Conservation (phyloP, 2,888 invertebrate species). For the Drosophila aldrichi region DNA sequence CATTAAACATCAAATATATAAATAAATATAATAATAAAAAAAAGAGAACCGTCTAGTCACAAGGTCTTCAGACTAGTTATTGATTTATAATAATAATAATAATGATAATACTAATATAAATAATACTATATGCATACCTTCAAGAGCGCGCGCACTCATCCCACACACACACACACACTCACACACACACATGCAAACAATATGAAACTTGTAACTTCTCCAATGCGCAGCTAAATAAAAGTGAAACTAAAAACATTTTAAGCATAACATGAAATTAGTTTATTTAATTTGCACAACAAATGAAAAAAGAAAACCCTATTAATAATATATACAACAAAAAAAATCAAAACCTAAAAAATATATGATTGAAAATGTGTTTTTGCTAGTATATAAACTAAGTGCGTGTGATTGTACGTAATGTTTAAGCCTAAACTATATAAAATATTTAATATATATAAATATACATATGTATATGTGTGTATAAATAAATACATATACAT, state of each 20-base stretch:
- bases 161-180: slow-evolving; percentile 31
- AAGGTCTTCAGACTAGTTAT: slow-evolving; percentile 84
- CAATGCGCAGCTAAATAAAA: slow-evolving; percentile 45
- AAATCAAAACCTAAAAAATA: slow-evolving; percentile 5
- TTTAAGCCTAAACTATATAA: slow-evolving; percentile 59
- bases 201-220: slow-evolving; percentile 40
- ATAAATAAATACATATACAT: slow-evolving; percentile 23
- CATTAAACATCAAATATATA: slow-evolving; percentile 42
- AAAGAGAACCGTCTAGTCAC: slow-evolving; percentile 80
- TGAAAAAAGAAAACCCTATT: slow-evolving; percentile 1
- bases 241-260: slow-evolving; percentile 4
- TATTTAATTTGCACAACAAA: slow-evolving; percentile 36
- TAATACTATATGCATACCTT: slow-evolving; percentile 56
- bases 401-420: slow-evolving; percentile 76
- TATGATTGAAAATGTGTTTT: slow-evolving; percentile 60
- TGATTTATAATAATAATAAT: slow-evolving; percentile 62
- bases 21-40: slow-evolving; percentile 19
- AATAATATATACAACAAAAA: slow-evolving; percentile 16
- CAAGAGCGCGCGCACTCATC: slow-evolving; percentile 26
- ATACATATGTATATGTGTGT: slow-evolving; percentile 14
- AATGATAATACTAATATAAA: slow-evolving; percentile 43
- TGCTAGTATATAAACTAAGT: slow-evolving; percentile 70
- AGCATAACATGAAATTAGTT: slow-evolving; percentile 19
- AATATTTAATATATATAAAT: slow-evolving; percentile 38
- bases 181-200: slow-evolving; percentile 31